Base-by-base conservation (phyloP, 2,888 invertebrate genomes). In the Selenia dentaria region DNA sequence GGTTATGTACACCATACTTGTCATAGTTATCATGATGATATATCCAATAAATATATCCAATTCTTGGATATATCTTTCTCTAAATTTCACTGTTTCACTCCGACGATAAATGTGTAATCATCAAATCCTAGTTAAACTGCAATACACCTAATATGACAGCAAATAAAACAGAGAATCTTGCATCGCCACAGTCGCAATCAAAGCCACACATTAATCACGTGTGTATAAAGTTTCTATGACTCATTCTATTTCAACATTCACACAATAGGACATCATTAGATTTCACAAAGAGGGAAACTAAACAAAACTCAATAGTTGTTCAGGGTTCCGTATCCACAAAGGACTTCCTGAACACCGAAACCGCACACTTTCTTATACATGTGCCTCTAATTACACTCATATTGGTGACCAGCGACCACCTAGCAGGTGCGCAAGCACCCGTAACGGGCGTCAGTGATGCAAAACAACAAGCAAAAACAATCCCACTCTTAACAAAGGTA, bases 321-420 rank as follows among this genome's bases (percentile, higher is more conserved):
- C 52, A 52, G 46, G 38, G 55, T 55, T 59, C 59, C 57, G 54
- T 57, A 51, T 52, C 54, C 63, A 70, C 70, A 70, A 48, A 48
- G 67, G 70, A 77, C 80, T 84, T 85, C 85, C 85, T 83, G 64
- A 62, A 74, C 51, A 56, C 47, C 59, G 55, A 66, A 74, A 84
- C 85, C 86, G 71, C 85, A 83, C 64, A 72, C 79, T 80, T 80
- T 80, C 75, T 76, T 71, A 65, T 70, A 70, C 65, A 77, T 70
- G 67, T 64, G 64, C 65, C 79, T 80, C 78, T 87, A 87, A 89
- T 89, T 86, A 85, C 84, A 73, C 78, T 86, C 76, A 73, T 87
- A 87, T 86, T 83, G 83, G 83, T 85, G 84, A 79, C 81, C 79
- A 76, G 81, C 81, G 83, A 79, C 83, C 82, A 79, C 79, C 83